Base-by-base conservation (phyloP, 1,140 invertebrate genomes). In the Leptestheria dahalacensis region DNA sequence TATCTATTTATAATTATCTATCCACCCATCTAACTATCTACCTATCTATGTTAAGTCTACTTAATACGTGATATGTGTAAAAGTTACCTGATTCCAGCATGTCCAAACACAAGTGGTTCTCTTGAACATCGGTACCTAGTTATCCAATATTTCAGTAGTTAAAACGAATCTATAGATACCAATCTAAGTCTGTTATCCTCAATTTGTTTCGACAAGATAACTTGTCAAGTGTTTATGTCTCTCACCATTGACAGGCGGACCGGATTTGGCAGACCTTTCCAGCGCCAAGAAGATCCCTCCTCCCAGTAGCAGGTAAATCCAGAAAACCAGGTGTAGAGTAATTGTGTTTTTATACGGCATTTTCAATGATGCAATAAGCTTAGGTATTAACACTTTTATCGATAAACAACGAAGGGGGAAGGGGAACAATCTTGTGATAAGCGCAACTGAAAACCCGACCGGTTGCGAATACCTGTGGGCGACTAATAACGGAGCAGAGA, bases 241-340 rank as follows among this genome's bases (percentile, higher is more conserved):
- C 21, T 55, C 20, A 15, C 20, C 15, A 9, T 24, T 25, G 26
- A 23, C 2, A 20, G 28, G n/a, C 6, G 29, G 18, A 1, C 15
- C 24, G 47, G 24, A 21, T n/a, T 33, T 23, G 18, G 33, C n/a
- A 21, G 46, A 11, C 21, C n/a, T 29, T 50, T 60, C 58, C n/a
- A 60, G 26, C 6, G 18, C 41, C 23, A 28, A 60, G 33, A 52
- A 60, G 15, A 60, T 29, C 4, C 24, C 49, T 28, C 58, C 58
- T 1, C 58, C 58, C 1, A 10, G 11, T 1, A 60, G 21, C 48
- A 60, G 20, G 18, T 60, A 60, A 21, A 60, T 18, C 58, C 58
- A 60, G 26, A 60, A 60, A 10, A 48, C 49, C 28, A 51, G 41
- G 33, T 60, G 58, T 2, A 60, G 33, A 50, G 49, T 29, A 9